Evolutionary conservation across 53 echinoderm and acorn worm genomes (phyloP).

Genomic region (Paracentrotus lividus): DNA sequence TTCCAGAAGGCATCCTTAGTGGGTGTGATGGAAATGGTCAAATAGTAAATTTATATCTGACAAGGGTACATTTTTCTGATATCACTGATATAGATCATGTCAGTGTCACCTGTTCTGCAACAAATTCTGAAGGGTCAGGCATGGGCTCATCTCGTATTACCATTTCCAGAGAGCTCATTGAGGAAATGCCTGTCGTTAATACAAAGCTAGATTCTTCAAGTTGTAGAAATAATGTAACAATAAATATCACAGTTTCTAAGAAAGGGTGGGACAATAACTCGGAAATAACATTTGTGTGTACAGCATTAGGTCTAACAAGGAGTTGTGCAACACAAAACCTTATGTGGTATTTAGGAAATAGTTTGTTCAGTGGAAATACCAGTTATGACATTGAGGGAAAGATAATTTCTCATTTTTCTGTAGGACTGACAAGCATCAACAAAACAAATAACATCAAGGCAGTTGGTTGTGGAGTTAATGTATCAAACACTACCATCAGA

Average conservation of each 20-base stretch:
- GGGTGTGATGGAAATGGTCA: slow-evolving; percentile 30
- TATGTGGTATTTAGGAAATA: neutral
- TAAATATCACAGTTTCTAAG: neutral
- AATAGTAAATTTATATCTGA: neutral
- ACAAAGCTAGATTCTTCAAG: neutral
- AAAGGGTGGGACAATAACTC: neutral
- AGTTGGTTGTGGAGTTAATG: neutral
- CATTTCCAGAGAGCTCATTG: neutral
- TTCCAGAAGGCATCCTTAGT: slow-evolving; percentile 39
- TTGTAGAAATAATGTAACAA: neutral
- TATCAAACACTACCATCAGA: neutral
- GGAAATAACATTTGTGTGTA: neutral
- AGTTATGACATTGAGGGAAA: neutral
- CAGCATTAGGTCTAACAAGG: too few species aligned
- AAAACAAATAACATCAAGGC: neutral
- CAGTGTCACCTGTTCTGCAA: slow-evolving; percentile 34
- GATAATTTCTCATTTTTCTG: neutral
- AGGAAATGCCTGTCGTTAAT: neutral
- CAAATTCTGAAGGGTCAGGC: slow-evolving; percentile 34
- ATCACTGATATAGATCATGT: neutral
- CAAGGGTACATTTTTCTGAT: neutral
- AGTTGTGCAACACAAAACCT: neutral
- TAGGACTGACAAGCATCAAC: neutral
- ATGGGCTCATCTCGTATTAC: neutral
- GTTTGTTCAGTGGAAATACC: neutral